Base-by-base conservation (phyloP, 2,888 invertebrate genomes). In the Drosophila formosana region DNA sequence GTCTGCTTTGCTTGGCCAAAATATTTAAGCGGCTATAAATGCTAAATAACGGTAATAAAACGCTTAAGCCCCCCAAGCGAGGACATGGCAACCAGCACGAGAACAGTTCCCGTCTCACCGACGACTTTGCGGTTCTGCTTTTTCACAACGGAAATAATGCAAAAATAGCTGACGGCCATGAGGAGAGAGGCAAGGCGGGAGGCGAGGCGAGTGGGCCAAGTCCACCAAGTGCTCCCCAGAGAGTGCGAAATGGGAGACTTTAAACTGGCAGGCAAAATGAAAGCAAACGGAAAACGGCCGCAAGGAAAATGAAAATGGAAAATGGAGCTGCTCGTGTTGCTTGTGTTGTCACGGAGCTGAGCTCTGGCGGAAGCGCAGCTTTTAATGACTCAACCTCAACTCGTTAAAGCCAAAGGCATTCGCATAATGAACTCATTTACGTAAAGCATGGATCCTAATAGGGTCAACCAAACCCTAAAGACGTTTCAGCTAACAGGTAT, bases 1-100 rank as follows among this genome's bases (percentile, higher is more conserved):
- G 88, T 80, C 78, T 79, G 79, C 86, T 73, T 75, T 70, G 65
- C 63, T 39, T 56, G 63, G 57, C 56, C 72, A 53, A 82, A 87
- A 87, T 90, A 85, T 89, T 88, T 89, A 90, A 89, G 86, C 82
- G 87, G 80, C 86, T 89, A 86, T 90, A 89, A 90, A 90, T 90
- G 89, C 89, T 89, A 90, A 89, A 90, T 90, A 90, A 88, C 78
- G 81, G 83, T 82, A 88, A 82, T 90, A 89, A 89, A 89, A 84
- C 90, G 89, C 89, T 89, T 89, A 89, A 84, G 85, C 85, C 69
- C 84, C 80, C 69, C 61, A 73, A 88, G 82, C 86, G 53, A 56
- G 83, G 75, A 82, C 82, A 78, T 43, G 67, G 51, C 60, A 57
- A 67, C 45, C 67, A 67, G 43, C 55, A 75, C 53, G 60, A 72